Base-by-base conservation (phyloP, 2,888 invertebrate species). In the Camptogramma bilineatum region DNA sequence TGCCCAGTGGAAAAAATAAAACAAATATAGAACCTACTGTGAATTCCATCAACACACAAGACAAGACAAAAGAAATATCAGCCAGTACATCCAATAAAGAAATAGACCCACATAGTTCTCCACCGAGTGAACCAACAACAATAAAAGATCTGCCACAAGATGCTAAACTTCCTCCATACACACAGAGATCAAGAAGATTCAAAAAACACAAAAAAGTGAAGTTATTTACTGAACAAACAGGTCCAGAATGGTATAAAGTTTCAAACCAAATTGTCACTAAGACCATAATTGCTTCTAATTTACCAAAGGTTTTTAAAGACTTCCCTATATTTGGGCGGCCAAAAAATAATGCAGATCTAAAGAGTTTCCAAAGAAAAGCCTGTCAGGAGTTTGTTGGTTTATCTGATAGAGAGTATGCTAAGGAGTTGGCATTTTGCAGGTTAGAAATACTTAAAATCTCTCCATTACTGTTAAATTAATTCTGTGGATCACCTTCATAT, bases 341-440 rank as follows among this genome's bases (percentile, higher is more conserved):
- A 0, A 70, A 75, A 16, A 62, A 69, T 0, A 74, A 71, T 10
- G 75, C 55, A 0, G 72, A 73, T 0, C 52, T 87, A 3, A 67
- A 79, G 2, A 68, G 80, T 0, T 87, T 83, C 66, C 78, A 79
- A 39, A 69, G 75, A 10, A 69, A 78, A 34, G 82, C 85, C 67
- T 74, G 89, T 1, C 81, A 79, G 59, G 83, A 88, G 42, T 92
- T 81, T 81, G 79, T 91, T 42, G 89, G 89, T 0, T 78, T 69
- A 3, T 17, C 65, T 2, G 57, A 65, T 62, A 51, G 62, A 7
- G 66, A 66, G 39, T 62, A 51, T 52, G 47, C 52, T 1, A 62
- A 62, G 42, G 31, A 44, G 19, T n/a, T 21, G 19, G 54, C 54
- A 5, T 55, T 42, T 54, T 66, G 66, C 58, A 62, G 62, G 66